These are phyloP conservation scores for Augochlora pura DNA, from an alignment of 1,140 invertebrate species.

Conservation along the genomic window DNA sequence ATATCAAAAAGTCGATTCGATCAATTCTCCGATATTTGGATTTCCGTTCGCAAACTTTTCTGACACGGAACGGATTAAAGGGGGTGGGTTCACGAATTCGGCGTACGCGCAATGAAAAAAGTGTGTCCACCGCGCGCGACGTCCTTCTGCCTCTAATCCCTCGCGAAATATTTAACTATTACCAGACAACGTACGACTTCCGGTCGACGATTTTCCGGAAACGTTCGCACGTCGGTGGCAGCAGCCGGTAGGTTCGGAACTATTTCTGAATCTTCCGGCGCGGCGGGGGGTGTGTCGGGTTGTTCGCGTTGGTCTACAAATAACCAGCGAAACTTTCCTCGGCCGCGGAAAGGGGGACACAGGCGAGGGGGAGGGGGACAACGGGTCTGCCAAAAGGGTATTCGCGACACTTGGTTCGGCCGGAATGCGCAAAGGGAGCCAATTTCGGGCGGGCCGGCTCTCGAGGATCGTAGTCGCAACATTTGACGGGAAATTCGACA, in stretches of 20 bases:
- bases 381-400: not conserved
- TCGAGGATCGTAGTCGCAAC: not conserved
- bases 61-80: too few species aligned
- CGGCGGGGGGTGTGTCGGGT: too few species aligned
- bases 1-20: too few species aligned
- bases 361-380: too few species aligned
- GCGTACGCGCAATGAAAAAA: too few species aligned
- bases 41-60: too few species aligned
- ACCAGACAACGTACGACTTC: not conserved
- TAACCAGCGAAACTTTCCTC: not conserved
- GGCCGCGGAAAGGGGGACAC: too few species aligned
- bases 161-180: not conserved
- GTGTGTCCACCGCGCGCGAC: too few species aligned
- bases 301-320: not conserved
- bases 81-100: too few species aligned
- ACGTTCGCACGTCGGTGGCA: not conserved
- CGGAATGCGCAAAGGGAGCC: constrained; percentile 1
- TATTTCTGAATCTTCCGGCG: constrained; percentile 18
- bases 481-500: constrained; percentile 19
- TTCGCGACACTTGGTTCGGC: not conserved
- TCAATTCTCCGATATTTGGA: too few species aligned
- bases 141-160: too few species aligned
- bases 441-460: not conserved
- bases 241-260: not conserved
- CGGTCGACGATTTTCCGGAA: not conserved